A percentile compares a stretch with the other conserved stretches of the same genome.
phyloP scores from a whole-genome alignment of 1,140 invertebrate species.

The Drosophila sproati region DNA sequence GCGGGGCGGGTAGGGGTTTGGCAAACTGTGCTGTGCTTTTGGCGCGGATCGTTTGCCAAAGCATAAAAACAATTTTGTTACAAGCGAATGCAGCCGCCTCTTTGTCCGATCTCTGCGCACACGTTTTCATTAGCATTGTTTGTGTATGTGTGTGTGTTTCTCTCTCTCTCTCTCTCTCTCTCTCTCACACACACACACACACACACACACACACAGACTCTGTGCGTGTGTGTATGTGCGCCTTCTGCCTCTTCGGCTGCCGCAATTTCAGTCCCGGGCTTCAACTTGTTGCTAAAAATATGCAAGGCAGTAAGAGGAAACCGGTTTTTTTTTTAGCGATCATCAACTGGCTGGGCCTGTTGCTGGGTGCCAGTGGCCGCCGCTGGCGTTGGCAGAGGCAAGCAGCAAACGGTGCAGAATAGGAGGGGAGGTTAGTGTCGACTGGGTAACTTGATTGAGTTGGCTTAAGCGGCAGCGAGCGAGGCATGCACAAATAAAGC shows the following conservation, averaged over 20 bases:
- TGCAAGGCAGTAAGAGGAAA: conserved; percentile 50
- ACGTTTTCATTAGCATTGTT: conserved; percentile 66
- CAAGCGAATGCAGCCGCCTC: conserved; percentile 62
- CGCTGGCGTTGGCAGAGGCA: conserved; percentile 31
- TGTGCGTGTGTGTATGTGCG: conserved; percentile 2
- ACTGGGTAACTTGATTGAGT: conserved; percentile 74
- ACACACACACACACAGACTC: too few relatives aligned
- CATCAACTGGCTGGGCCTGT: conserved; percentile 55
- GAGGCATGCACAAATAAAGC: conserved; percentile 70
- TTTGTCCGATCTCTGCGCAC: conserved; percentile 59
- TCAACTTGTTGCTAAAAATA: conserved; percentile 59
- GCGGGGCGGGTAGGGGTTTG: background rate
- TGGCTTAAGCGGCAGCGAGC: conserved; percentile 41
- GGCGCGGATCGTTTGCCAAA: conserved; percentile 54
- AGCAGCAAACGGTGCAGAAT: background rate
- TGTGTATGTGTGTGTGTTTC: conserved; percentile 11
- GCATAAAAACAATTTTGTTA: conserved; percentile 69
- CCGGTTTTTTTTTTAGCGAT: conserved; percentile 41
- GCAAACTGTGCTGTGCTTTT: conserved; percentile 42
- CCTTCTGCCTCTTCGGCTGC: conserved; percentile 3
- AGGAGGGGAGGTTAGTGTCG: background rate
- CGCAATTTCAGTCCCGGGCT: conserved; percentile 14
- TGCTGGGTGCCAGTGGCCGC: conserved; percentile 74
- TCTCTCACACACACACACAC: too few relatives aligned
- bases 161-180: conserved; percentile 4